Evolutionary conservation across 2,888 invertebrate species (phyloP).

Genomic region (Epinotia brunnichana): DNA sequence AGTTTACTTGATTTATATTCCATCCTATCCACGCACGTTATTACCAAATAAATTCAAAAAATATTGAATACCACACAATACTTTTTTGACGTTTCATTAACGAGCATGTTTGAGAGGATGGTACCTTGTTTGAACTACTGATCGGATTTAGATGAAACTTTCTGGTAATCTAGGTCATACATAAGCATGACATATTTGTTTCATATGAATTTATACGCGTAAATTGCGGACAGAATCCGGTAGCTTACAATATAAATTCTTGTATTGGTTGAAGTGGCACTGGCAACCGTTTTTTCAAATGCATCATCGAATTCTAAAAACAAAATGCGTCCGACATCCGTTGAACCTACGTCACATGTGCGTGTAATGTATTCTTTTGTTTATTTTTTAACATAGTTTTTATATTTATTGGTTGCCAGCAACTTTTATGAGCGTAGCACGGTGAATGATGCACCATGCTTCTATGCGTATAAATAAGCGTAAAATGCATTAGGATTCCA

Average conservation of each 20-base stretch:
- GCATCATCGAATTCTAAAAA: conserved; percentile 43
- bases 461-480: background rate
- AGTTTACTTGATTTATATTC: too few species aligned
- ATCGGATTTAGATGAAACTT: too few species aligned
- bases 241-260: background rate
- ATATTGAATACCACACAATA: too few species aligned
- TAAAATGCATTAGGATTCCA: background rate
- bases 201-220: too few species aligned
- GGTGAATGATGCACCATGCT: conserved; percentile 58
- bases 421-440: conserved; percentile 61
- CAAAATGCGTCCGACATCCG: conserved; percentile 44
- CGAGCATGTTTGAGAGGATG: too few species aligned
- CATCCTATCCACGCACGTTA: too few species aligned
- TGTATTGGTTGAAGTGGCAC: conserved; percentile 5
- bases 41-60: too few species aligned
- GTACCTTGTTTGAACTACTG: too few species aligned
- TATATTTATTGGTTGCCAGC: conserved; percentile 63
- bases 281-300: conserved; percentile 25
- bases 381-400: conserved; percentile 60
- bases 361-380: conserved; percentile 56
- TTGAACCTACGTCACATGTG: conserved; percentile 50
- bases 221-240: background rate
- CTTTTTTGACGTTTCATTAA: too few species aligned
- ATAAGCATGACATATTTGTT: too few species aligned
- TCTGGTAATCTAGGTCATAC: too few species aligned